phyloP scores from a whole-genome alignment of 2,113 vertebrate species.

The Pelmatolapia mariae region DNA sequence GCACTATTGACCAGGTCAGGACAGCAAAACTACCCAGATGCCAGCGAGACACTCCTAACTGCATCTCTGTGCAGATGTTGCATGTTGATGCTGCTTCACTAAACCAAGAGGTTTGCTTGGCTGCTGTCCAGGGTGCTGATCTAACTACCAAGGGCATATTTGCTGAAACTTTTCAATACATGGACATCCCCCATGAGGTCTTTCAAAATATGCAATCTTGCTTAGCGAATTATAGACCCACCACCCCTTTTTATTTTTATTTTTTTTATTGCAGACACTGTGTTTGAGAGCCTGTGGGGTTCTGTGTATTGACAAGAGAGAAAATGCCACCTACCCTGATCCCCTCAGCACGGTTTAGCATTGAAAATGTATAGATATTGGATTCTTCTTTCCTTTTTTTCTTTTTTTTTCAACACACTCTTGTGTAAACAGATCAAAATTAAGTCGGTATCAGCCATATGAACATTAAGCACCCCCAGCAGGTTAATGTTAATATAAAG shows the following conservation, averaged over 20 bases:
- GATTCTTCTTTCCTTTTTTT: not conserved
- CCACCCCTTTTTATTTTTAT: not conserved
- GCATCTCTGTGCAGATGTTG: not conserved
- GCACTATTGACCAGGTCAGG: not conserved
- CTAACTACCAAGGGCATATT: not conserved
- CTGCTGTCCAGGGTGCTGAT: constrained; percentile 10
- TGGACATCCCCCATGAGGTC: not conserved
- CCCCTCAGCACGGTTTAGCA: not conserved
- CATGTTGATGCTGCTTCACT: not conserved
- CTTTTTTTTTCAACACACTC: not conserved
- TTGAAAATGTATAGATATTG: not conserved
- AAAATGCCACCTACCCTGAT: not conserved
- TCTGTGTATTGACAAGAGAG: not conserved
- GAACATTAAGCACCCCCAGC: not conserved
- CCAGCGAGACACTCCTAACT: not conserved
- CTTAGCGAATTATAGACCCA: not conserved
- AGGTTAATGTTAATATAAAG: not conserved
- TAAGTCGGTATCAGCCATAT: not conserved
- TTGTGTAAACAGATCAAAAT: not conserved
- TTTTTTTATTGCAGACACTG: not conserved
- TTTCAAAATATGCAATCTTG: not conserved
- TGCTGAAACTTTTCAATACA: not conserved
- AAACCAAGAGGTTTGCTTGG: not conserved
- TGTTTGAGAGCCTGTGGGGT: not conserved
- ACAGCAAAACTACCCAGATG: not conserved